These are phyloP conservation scores for Prosapia bicincta DNA, from an alignment of 2,888 invertebrate genomes.

Conservation along the genomic window DNA sequence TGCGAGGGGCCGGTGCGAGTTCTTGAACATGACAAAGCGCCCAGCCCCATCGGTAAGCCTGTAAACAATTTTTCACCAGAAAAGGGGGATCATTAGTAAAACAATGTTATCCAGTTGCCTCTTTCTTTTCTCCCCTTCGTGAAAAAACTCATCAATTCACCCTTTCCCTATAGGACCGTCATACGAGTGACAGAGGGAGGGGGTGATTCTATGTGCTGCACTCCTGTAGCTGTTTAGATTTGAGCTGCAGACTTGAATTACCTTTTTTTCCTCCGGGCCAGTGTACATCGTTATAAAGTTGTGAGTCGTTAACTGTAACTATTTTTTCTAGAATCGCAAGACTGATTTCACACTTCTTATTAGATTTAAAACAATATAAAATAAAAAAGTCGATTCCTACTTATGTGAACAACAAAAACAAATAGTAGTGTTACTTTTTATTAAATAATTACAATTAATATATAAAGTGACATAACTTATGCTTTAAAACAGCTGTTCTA, in stretches of 20 bases:
- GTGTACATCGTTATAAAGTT: not conserved
- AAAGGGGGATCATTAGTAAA: not conserved
- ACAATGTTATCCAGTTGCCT: not conserved
- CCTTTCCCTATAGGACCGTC: not conserved
- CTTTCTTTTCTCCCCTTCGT: not conserved
- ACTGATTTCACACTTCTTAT: too few relatives aligned
- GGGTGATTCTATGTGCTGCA: not conserved
- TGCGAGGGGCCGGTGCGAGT: too few relatives aligned
- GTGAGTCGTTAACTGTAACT: not conserved
- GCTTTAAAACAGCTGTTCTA: too few relatives aligned
- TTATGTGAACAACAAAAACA: too few relatives aligned
- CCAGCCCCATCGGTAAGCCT: not conserved
- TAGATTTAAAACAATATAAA: too few relatives aligned
- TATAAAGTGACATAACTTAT: too few relatives aligned
- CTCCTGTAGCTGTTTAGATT: not conserved
- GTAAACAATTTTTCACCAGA: not conserved
- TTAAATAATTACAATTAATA: too few relatives aligned
- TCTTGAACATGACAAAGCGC: not conserved
- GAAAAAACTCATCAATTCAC: slow-evolving; percentile 2
- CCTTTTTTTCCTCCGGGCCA: not conserved
- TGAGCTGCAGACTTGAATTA: not conserved
- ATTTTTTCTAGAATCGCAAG: too few relatives aligned
- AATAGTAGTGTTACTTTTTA: too few relatives aligned
- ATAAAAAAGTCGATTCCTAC: too few relatives aligned
- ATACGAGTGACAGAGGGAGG: not conserved